Evolutionary conservation across 2,113 vertebrate species (phyloP), one percentile per base, ranked within the genome.

Genomic region (Copsychus sechellarum): DNA sequence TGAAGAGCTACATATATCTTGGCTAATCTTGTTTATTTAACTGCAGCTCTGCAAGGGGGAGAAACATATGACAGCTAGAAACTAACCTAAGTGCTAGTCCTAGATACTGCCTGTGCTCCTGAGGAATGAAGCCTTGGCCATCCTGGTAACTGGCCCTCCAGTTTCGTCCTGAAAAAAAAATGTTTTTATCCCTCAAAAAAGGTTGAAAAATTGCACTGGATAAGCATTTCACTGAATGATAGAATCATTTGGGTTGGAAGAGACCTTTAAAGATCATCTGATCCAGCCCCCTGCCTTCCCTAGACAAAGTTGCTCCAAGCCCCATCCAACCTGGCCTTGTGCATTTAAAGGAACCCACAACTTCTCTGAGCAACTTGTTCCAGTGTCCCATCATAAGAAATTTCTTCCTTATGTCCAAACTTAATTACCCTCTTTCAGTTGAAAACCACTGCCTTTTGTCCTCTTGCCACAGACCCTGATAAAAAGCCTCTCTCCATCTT

Each of bases 271-370:
- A 58, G 14, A 31, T 25, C 51, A 60, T 7, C 14, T 36, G n/a
- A 22, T 56, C 33, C 42, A 54, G n/a, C 1, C 7, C 2, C 5
- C 12, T 43, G n/a, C 13, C 18, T 34, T 31, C 7, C 25, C 11
- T 22, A 43, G 45, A 26, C 0, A 1, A 53, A 24, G 24, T 21
- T 85, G 42, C 42, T 62, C 31, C 38, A 36, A 82, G 51, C 25
- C 28, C 33, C 3, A 0, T 82, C 47, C 34, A 74, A 0, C 33
- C 20, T 74, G 65, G 2, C 31, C 61, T 62, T 19, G 22, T 11
- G 11, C 9, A 15, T 4, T 36, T n/a, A 8, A 13, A n/a, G 2
- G 1, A 19, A 53, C 6, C 40, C 45, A 73, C 40, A 57, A 0
- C 14, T 61, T 57, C 54, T 34, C 78, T 2, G 0, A 28, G 38